Percentiles rank a stretch among this genome's conserved stretches.
Conservation (phyloP, 1,140 invertebrate genomes). For the Orchesella cincta region DNA sequence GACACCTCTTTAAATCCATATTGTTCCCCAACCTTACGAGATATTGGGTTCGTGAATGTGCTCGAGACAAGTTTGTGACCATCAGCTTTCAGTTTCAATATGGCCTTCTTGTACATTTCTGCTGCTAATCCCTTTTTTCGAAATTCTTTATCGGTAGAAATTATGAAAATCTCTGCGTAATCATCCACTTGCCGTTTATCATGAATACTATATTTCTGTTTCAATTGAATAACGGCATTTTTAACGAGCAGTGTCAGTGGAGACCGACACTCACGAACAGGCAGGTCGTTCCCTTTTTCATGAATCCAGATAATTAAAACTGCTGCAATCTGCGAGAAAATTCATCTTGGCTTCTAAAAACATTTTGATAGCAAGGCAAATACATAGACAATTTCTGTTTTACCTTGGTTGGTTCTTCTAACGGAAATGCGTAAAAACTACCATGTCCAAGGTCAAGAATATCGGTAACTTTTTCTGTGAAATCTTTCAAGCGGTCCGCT, state of each 20-base stretch:
- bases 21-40: conserved; percentile 11
- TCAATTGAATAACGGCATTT: background rate
- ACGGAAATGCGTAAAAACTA: background rate
- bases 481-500: background rate
- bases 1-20: conserved; percentile 1
- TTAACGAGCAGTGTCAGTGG: background rate
- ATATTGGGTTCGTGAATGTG: conserved; percentile 19
- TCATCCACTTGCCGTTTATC: background rate
- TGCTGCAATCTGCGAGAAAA: background rate
- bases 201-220: background rate
- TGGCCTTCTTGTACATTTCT: conserved; percentile 19
- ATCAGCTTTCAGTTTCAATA: background rate
- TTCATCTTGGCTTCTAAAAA: background rate
- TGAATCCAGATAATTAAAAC: conserved; percentile 11
- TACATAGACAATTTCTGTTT: background rate
- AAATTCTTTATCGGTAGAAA: background rate
- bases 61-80: background rate
- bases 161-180: conserved; percentile 5
- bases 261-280: background rate
- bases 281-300: background rate
- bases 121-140: background rate
- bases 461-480: background rate
- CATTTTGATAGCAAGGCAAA: background rate
- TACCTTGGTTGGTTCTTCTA: background rate
- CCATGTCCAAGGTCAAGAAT: background rate